Conservation (phyloP, 2,888 invertebrate genomes). For the Caenorhabditis sp. region DNA sequence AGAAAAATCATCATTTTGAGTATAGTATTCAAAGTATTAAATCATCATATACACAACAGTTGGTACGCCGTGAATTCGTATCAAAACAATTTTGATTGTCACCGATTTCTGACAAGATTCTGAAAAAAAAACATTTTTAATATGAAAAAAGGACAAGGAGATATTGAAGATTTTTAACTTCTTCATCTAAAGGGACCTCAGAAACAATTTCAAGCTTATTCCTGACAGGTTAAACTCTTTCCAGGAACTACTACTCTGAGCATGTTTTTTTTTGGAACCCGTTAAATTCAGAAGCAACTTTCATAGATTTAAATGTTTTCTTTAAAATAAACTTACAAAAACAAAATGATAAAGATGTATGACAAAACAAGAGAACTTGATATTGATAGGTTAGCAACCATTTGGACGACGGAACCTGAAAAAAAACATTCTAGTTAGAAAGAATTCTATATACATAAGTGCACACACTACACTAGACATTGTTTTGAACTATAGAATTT, state of each 20-base stretch:
- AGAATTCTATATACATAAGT: neutral
- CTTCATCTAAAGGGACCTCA: no score
- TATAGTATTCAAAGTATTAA: neutral
- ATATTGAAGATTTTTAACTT: no score
- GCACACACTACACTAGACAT: neutral
- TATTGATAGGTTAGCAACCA: neutral
- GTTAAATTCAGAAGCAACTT: no score
- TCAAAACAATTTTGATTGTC: neutral
- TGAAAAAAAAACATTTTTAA: neutral
- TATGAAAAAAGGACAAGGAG: no score
- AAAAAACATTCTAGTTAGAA: neutral
- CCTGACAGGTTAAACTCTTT: no score
- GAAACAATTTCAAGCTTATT: no score
- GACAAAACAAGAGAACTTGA: neutral
- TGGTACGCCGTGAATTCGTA: neutral
- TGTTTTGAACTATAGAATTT: neutral
- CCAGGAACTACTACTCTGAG: no score
- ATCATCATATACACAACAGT: neutral
- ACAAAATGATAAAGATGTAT: neutral
- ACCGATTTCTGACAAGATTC: neutral
- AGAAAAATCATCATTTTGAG: neutral
- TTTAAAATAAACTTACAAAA: neutral
- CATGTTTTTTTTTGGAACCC: no score
- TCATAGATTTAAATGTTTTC: no score
- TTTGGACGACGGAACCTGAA: constrained; percentile 5